A percentile compares a stretch with the other conserved stretches of the same genome.
Evolutionary conservation across 2,113 vertebrate genomes (phyloP).

Genomic region (Ammodytes marinus): DNA sequence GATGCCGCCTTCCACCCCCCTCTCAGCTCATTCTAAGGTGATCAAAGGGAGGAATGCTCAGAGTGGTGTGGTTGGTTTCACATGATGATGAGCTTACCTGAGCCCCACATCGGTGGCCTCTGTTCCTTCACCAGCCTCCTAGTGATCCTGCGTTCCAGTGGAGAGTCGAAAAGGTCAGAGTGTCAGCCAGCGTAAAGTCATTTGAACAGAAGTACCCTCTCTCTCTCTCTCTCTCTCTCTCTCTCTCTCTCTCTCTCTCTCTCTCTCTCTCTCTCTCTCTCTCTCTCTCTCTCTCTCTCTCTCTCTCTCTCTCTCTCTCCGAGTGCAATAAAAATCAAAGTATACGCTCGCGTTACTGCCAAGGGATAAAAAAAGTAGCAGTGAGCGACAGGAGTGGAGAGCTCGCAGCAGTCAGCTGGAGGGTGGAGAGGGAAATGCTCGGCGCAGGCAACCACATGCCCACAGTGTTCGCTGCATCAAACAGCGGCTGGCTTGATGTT

Average conservation of each 20-base stretch:
- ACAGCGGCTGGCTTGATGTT: conserved; percentile 50
- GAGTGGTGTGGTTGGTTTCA: conserved; percentile 13
- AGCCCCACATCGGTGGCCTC: conserved; percentile 76
- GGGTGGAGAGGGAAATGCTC: conserved; percentile 38
- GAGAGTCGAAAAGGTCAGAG: conserved; percentile 43
- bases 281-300: too few species aligned
- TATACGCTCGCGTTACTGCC: conserved; percentile 31
- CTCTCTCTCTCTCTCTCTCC: not conserved
- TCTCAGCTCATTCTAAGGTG: conserved; percentile 54
- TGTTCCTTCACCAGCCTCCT: conserved; percentile 25
- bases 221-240: too few species aligned
- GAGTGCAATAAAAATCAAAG: conserved; percentile 16
- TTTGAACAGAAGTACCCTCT: not conserved
- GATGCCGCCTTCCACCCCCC: conserved; percentile 20
- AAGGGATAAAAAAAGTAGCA: conserved; percentile 40
- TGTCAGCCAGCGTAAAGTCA: conserved; percentile 48
- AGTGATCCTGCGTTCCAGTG: conserved; percentile 37
- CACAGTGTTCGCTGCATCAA: conserved; percentile 62
- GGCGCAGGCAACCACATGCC: conserved; percentile 52
- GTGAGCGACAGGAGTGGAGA: conserved; percentile 25
- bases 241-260: too few species aligned
- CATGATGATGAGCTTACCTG: conserved; percentile 72
- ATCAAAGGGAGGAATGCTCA: conserved; percentile 64
- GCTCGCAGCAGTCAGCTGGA: conserved; percentile 41
- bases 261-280: too few species aligned